phyloP scores from a whole-genome alignment of 2,888 invertebrate genomes.

The Diloba caeruleocephala region DNA sequence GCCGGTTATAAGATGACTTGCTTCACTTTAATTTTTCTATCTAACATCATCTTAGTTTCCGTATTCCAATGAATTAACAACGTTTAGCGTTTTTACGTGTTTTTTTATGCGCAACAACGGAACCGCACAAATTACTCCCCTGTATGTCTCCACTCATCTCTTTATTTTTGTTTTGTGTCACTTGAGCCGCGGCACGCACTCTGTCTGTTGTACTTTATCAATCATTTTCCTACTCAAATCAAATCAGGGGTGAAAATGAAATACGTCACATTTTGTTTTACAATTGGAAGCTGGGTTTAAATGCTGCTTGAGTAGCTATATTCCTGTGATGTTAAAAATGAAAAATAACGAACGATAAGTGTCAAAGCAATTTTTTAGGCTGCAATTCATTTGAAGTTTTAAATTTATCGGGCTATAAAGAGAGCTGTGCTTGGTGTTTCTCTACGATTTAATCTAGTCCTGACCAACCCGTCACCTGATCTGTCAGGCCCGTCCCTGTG shows the following conservation, averaged over 20 bases:
- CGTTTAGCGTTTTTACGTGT: no score
- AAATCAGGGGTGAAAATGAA: conserved; percentile 76
- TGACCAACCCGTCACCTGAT: no score
- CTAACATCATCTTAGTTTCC: no score
- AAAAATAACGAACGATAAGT: not conserved
- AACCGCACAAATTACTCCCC: conserved; percentile 2
- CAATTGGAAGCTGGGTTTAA: conserved; percentile 36
- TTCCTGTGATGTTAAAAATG: conserved; percentile 1
- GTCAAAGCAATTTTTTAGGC: not conserved
- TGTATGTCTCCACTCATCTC: conserved; percentile 49
- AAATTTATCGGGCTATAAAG: no score
- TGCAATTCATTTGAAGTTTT: no score
- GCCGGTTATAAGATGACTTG: no score
- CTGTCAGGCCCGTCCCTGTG: no score
- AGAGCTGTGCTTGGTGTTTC: no score
- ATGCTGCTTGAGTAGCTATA: conserved; percentile 16
- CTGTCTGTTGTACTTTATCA: conserved; percentile 68
- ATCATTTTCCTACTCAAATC: conserved; percentile 72
- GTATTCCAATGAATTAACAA: no score
- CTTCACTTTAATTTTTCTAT: no score
- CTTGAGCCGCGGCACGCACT: conserved; percentile 52
- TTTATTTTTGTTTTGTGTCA: conserved; percentile 51
- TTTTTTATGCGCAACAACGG: no score
- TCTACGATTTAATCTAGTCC: no score
- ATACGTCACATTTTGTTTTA: conserved; percentile 63